Conservation (phyloP, 64 coral and sea anemone species). For the Pocillopora verrucosa region DNA sequence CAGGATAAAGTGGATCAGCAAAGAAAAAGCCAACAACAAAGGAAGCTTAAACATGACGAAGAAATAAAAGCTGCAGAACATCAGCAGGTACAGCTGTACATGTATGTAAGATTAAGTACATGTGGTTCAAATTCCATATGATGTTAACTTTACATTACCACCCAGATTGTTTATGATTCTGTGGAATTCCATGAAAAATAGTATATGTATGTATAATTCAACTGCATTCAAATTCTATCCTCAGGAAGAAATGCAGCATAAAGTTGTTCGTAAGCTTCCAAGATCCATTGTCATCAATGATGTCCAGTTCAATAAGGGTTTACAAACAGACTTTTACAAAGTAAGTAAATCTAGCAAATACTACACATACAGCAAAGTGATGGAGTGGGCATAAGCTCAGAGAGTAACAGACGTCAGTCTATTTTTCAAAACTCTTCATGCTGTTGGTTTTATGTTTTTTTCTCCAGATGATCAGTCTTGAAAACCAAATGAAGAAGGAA, state of each 20-base stretch:
- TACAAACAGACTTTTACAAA: constrained; percentile 56
- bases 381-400: neutral
- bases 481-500: constrained; percentile 79
- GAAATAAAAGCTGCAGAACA: constrained; percentile 7
- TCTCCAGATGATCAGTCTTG: constrained; percentile 72
- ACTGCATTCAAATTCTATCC: neutral
- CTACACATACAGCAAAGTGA: no score
- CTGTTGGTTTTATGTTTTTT: neutral
- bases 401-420: neutral
- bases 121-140: no score
- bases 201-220: neutral
- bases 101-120: neutral
- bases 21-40: constrained; percentile 5
- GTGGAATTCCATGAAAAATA: neutral
- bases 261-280: constrained; percentile 46
- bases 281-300: constrained; percentile 57
- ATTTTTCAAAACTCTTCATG: neutral
- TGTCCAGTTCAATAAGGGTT: neutral
- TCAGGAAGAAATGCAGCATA: constrained; percentile 39
- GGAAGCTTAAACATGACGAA: neutral
- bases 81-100: constrained; percentile 12
- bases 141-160: no score
- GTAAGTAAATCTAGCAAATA: constrained; percentile 17
- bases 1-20: constrained; percentile 54
- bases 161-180: no score